Percentiles rank a stretch among this genome's conserved stretches.
These are phyloP conservation scores for Zygogramma bicolorata DNA, from an alignment of 2,888 invertebrate genomes.

Conservation along the genomic window DNA sequence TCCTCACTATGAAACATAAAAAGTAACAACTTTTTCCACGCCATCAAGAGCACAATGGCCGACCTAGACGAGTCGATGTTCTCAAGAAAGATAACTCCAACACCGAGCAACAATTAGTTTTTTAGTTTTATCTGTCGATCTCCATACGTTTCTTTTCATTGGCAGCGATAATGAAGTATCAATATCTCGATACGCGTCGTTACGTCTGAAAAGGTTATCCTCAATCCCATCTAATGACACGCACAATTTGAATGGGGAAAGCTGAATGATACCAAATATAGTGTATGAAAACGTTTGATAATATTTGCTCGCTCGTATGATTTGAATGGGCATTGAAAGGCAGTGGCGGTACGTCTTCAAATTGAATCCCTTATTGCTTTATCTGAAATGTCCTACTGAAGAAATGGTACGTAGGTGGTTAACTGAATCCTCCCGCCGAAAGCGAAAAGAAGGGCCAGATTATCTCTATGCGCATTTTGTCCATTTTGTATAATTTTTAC, in stretches of 20 bases:
- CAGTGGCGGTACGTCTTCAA: conserved; percentile 12
- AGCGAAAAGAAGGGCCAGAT: too few relatives aligned
- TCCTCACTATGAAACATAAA: neutral
- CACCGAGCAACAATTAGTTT: conserved; percentile 1
- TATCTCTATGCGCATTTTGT: too few relatives aligned
- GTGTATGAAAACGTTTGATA: conserved; percentile 9
- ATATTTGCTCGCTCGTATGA: conserved; percentile 4
- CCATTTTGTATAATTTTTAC: too few relatives aligned
- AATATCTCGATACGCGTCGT: conserved; percentile 36
- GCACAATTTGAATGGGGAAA: conserved; percentile 22
- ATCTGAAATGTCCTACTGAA: too few relatives aligned
- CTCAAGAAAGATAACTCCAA: neutral
- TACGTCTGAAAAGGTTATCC: conserved; percentile 38
- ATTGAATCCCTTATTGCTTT: neutral
- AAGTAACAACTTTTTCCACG: too few relatives aligned
- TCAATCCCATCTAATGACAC: conserved; percentile 24
- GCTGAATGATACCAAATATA: conserved; percentile 20
- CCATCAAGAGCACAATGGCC: neutral
- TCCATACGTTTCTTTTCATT: conserved; percentile 27
- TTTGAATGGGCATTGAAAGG: conserved; percentile 1
- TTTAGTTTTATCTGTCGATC: conserved; percentile 29
- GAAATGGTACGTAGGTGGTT: too few relatives aligned
- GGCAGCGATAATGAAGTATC: conserved; percentile 31
- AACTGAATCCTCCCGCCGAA: too few relatives aligned
- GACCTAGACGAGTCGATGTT: neutral